Evolutionary conservation across 2,888 invertebrate genomes (phyloP).

Genomic region (Pheosia gnoma): DNA sequence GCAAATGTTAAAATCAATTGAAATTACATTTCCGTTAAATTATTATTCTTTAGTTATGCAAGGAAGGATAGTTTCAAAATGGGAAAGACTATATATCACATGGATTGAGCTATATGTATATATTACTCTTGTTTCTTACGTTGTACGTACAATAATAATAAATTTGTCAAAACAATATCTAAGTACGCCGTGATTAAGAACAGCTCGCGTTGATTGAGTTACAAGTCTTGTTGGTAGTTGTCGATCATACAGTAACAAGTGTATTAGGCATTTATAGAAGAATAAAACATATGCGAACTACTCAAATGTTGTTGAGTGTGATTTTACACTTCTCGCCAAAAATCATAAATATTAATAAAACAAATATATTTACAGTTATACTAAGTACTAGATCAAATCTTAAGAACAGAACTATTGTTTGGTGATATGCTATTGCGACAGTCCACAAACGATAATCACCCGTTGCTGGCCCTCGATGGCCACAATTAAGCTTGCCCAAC

Average conservation of each 20-base stretch:
- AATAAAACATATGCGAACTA: constrained; percentile 47
- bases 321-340: constrained; percentile 34
- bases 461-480: constrained; percentile 12
- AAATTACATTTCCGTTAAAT: constrained; percentile 36
- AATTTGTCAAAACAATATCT: constrained; percentile 53
- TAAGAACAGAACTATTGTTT: constrained; percentile 34
- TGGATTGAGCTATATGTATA: constrained; percentile 76
- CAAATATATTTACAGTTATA: constrained; percentile 42
- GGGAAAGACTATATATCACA: constrained; percentile 83
- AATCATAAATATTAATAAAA: constrained; percentile 36
- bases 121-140: constrained; percentile 62
- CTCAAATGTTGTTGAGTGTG: constrained; percentile 39
- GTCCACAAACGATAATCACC: constrained; percentile 25
- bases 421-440: constrained; percentile 39
- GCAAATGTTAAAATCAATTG: constrained; percentile 35
- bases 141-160: constrained; percentile 51
- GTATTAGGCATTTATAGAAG: constrained; percentile 39
- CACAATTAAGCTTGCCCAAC: constrained; percentile 28
- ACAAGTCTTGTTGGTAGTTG: constrained; percentile 46
- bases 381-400: constrained; percentile 27
- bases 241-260: constrained; percentile 36
- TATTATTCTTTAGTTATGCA: constrained; percentile 19
- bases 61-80: constrained; percentile 62
- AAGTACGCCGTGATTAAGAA: constrained; percentile 43
- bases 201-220: constrained; percentile 50